Evolutionary conservation across 1,140 invertebrate genomes (phyloP).

Genomic region (Hirudo medicinalis): DNA sequence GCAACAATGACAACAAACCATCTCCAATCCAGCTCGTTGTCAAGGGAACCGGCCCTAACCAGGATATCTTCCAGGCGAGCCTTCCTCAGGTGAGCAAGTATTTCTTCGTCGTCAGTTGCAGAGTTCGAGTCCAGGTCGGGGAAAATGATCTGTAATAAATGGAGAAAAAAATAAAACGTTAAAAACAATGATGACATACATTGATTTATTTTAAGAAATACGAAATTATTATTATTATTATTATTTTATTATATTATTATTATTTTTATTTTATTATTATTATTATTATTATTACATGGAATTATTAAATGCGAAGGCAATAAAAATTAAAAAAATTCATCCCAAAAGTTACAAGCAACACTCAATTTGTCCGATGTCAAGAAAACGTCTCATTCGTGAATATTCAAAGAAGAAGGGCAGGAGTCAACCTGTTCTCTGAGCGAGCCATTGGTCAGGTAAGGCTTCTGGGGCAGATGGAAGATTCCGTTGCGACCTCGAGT

Average conservation of each 20-base stretch:
- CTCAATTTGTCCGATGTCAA: no score
- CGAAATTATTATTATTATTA: no score
- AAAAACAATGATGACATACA: no score
- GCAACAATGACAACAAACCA: slow-evolving; percentile 38
- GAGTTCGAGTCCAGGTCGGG: background rate
- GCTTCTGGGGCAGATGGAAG: slow-evolving; percentile 50
- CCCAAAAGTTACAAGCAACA: no score
- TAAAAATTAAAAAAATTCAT: no score
- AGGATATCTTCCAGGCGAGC: slow-evolving; percentile 43
- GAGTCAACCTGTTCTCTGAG: slow-evolving; percentile 45
- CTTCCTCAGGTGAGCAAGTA: slow-evolving; percentile 39
- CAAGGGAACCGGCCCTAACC: slow-evolving; percentile 43
- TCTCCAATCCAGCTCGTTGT: slow-evolving; percentile 44
- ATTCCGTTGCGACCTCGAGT: slow-evolving; percentile 33
- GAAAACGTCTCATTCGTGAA: background rate
- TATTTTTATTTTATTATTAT: no score
- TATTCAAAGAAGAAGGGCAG: background rate
- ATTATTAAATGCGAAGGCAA: no score
- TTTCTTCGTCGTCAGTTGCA: slow-evolving; percentile 25
- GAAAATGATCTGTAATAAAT: no score
- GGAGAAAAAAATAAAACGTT: no score
- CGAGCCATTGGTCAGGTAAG: slow-evolving; percentile 49
- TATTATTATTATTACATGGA: no score
- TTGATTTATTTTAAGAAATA: no score
- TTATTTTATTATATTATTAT: no score